Evolutionary conservation across 1,140 invertebrate genomes (phyloP), one percentile per base, ranked within the genome.

Genomic region (Streblospio benedicti): DNA sequence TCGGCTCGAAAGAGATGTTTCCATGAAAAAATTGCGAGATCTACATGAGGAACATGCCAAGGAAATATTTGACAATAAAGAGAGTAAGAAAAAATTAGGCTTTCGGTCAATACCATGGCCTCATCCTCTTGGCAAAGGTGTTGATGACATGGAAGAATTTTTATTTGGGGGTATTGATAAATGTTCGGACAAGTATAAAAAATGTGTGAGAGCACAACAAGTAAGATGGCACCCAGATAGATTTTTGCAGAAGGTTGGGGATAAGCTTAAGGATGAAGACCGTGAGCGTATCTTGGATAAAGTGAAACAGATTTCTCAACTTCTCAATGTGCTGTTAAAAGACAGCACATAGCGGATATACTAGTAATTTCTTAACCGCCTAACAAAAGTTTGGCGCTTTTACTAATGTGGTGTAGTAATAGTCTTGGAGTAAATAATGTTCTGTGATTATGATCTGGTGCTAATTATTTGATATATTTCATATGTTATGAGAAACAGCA

Each of bases 161-260:
- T 51, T 72, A 49, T 68, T 73, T 53, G 64, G 64, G 58, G 66
- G 69, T 33, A 31, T 67, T 27, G 61, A 65, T 33, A 60, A 51
- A 58, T 38, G 51, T 12, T 55, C 57, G 28, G 23, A 47, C 0
- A 54, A 51, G n/a, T 68, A 67, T 31, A 66, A 62, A 51, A 71
- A 69, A 41, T 69, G 68, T 57, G 47, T 73, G n/a, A 32, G 69
- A 25, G 56, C 68, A 20, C 68, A 73, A 54, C 66, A 69, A 56
- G 66, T 72, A 14, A 50, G 68, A 2, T 75, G 73, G 73, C 73
- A 75, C 61, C 73, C 73, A 4, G 73, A 75, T 61, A 71, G 71
- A 58, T 75, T 75, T 61, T 23, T 65, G 25, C 73, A 75, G 44
- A 69, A 71, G 35, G 70, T 69, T 65, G 67, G 68, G 9, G 45